A percentile compares a stretch with the other conserved stretches of the same genome.
These are phyloP conservation scores for Cepphus grylle DNA, from an alignment of 2,113 vertebrate species.

Conservation along the genomic window DNA sequence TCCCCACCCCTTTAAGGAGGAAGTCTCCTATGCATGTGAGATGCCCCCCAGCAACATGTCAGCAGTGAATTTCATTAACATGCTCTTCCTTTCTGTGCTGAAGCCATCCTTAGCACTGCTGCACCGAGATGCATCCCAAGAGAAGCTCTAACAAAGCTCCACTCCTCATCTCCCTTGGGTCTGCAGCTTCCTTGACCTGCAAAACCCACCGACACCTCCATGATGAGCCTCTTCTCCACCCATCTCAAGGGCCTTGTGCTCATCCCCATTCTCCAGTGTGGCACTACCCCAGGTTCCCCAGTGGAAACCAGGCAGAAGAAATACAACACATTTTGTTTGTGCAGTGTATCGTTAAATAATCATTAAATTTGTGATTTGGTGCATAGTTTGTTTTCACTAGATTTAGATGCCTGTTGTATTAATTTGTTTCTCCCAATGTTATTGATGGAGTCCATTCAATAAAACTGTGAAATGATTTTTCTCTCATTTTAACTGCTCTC, in stretches of 20 bases:
- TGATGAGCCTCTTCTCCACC: not conserved
- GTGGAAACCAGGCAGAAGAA: not conserved
- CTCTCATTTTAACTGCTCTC: not conserved
- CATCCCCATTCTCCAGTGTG: not conserved
- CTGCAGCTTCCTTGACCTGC: not conserved
- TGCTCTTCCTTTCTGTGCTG: not conserved
- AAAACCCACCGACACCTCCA: not conserved
- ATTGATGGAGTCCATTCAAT: not conserved
- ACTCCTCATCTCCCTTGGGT: not conserved
- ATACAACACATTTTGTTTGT: not conserved
- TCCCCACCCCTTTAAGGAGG: not conserved
- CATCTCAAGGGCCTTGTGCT: not conserved
- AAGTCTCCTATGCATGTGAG: rapidly evolving
- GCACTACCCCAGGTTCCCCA: not conserved
- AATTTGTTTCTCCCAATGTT: not conserved
- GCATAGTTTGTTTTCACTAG: not conserved
- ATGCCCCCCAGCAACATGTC: not conserved
- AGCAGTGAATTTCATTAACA: not conserved
- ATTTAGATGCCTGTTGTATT: not conserved
- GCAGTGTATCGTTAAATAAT: not conserved
- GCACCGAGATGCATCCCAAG: not conserved
- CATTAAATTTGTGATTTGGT: not conserved
- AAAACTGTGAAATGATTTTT: not conserved
- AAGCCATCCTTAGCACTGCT: not conserved
- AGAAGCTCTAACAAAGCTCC: not conserved